Evolutionary conservation across 2,113 vertebrate species (phyloP), one percentile per base, ranked within the genome.

Genomic region (Antennarius striatus): DNA sequence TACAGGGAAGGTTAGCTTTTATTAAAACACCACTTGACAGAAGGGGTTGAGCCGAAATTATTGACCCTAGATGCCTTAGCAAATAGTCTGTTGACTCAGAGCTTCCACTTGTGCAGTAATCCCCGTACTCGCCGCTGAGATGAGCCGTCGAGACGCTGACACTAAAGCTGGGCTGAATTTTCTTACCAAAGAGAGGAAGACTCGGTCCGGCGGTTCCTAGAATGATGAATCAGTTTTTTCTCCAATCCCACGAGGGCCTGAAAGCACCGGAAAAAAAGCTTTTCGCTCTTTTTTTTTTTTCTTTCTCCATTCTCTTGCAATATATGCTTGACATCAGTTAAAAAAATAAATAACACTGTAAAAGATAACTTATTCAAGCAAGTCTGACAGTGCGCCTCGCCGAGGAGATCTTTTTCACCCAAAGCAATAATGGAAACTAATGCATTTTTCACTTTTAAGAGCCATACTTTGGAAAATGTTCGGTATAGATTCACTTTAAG

Each of bases 21-120:
- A 84, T 82, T 83, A 86, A 86, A 86, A 84, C 77, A 51, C 66
- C 72, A 77, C 85, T 86, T 76, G 81, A 75, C 77, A 75, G 58
- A 12, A 45, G 49, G 69, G 73, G 68, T 46, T 68, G 75, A 80
- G 73, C 75, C 43, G 53, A 67, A 66, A 43, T 65, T 70, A 57
- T 83, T 85, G 80, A 80, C 83, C 85, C 77, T 9, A 49, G 47
- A 62, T 46, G 56, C 73, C 75, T 83, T 0, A 17, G 80, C 80
- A 80, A 80, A 83, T 50, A 56, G 54, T 58, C 10, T 83, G 71
- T 86, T 85, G 81, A 88, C 73, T 80, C 72, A 53, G 71, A 72
- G 83, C 67, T 66, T 75, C 46, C 15, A n/a, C 36, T 59, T 32
- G 32, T 52, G 3, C 9, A 52, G 0, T 48, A 43, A 61, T 15